Conservation (phyloP, 2,888 invertebrate genomes). For the Drosophila bunnanda region DNA sequence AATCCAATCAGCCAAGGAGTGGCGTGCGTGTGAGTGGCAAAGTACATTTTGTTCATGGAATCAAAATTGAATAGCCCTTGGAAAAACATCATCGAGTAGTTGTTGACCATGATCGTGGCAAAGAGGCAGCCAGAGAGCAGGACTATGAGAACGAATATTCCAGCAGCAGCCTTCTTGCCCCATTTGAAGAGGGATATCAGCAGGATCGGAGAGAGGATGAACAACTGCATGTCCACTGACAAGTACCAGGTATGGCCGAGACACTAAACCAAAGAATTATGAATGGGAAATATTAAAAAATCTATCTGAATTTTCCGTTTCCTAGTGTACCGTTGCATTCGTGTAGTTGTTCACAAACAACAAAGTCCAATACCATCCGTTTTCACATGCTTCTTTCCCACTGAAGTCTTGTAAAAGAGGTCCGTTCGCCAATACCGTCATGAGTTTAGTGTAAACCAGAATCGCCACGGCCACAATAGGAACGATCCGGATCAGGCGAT, state of each 20-base stretch:
- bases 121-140: slow-evolving; percentile 12
- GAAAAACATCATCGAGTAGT: not conserved
- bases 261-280: slow-evolving; percentile 78
- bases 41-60: not conserved
- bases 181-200: slow-evolving; percentile 52
- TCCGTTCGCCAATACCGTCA: not conserved
- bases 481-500: slow-evolving; percentile 8
- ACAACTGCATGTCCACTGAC: slow-evolving; percentile 61
- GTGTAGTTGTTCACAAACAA: slow-evolving; percentile 17
- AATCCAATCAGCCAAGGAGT: slow-evolving; percentile 77
- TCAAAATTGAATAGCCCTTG: fast-evolving
- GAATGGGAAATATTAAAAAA: not conserved
- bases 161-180: slow-evolving; percentile 67
- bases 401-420: not conserved
- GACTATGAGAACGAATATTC: not conserved
- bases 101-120: slow-evolving; percentile 11
- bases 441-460: slow-evolving; percentile 9
- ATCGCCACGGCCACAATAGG: slow-evolving; percentile 14
- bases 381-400: not conserved
- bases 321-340: not conserved
- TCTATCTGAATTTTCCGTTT: no score
- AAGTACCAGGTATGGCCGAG: slow-evolving; percentile 67
- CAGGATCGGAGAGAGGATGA: slow-evolving; percentile 6
- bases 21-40: slow-evolving; percentile 58
- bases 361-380: slow-evolving; percentile 10